Base-by-base conservation (phyloP, 1,140 invertebrate genomes). In the Bombyx mandarina region DNA sequence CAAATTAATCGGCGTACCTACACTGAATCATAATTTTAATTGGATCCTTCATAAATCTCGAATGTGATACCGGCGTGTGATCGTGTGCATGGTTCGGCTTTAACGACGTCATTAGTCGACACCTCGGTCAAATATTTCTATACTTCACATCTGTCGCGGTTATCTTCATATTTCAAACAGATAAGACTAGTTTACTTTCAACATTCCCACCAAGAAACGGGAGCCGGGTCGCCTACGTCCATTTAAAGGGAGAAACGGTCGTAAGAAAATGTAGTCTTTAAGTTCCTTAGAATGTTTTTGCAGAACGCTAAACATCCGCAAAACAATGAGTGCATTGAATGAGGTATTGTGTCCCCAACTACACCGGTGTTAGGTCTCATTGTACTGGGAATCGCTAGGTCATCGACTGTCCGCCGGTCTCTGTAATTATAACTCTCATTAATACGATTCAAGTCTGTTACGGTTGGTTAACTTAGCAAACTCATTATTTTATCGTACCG, bases 21-120 rank as follows among this genome's bases (percentile, higher is more conserved):
- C 12, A 35, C 26, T 35, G 4, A 35, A 35, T 35, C 2, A 35
- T 35, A 35, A 35, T 35, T 35, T 35, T 35, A 35, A 35, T 35
- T 35, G 26, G 26, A 35, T 35, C 26, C 26, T 35, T 35, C 26
- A 35, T 35, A 35, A 35, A 35, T 35, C 26, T 35, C 26, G 26
- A 35, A 35, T 35, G 4, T 35, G 26, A 35, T 35, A 35, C 26
- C 26, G 26, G 26, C 26, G 26, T 35, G 26, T 35, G 26, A 35
- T 35, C 26, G 26, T 35, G 26, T 35, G 26, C 26, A 35, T 35
- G 26, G 26, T 35, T 35, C 26, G 26, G 45, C 44, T 52, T 45
- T 48, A 57, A 56, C 49, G 54, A 58, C 56, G 61, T 63, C 66
- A 63, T 68, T 66, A 66, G 63, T 68, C 60, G 58, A 61, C 66